Conservation (phyloP, 2,797 vertebrate genomes). For the Sparus aurata region DNA sequence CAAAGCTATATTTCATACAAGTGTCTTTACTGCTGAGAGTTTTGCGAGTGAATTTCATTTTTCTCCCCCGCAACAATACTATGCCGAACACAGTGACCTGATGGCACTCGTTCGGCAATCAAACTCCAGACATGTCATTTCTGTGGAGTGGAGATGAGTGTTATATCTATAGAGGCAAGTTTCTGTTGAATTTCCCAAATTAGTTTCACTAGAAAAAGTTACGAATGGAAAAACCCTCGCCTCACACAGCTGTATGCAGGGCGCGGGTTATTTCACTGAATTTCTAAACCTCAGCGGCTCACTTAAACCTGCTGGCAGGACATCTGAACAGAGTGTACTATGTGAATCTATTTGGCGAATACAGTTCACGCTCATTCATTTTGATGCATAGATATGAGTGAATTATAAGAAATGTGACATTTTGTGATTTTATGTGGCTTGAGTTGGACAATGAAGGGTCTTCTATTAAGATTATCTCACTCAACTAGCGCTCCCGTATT, state of each 20-base stretch:
- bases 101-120: neutral
- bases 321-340: neutral
- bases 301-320: neutral
- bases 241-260: neutral
- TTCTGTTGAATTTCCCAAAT: neutral
- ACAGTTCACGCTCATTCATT: conserved; percentile 1
- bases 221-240: neutral
- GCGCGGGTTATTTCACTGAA: neutral
- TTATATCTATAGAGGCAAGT: neutral
- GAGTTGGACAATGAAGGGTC: neutral
- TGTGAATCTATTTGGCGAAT: neutral
- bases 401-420: neutral
- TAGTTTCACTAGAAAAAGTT: neutral
- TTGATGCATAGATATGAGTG: neutral
- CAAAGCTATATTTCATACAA: neutral
- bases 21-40: neutral
- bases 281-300: neutral
- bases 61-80: neutral
- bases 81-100: neutral
- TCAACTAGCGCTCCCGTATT: neutral
- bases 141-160: neutral
- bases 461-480: neutral
- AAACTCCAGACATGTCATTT: neutral
- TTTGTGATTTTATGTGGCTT: neutral
- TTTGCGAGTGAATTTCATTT: neutral